Evolutionary conservation across 2,888 invertebrate species (phyloP), one percentile per base, ranked within the genome.

Genomic region (Eurois occulta): DNA sequence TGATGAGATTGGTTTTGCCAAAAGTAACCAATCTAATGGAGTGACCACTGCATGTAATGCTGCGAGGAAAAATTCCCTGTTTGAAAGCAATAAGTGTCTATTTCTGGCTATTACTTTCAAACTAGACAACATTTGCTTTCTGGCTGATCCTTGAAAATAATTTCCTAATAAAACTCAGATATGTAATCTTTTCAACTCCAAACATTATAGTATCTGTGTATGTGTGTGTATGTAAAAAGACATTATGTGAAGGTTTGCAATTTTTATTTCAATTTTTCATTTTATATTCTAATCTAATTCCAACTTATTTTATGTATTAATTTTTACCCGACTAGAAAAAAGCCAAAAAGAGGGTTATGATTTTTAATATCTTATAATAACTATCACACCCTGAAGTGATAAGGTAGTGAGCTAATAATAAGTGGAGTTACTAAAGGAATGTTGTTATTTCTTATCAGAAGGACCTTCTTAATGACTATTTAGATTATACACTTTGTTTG

Each of bases 401-500:
- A 7, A n/a, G 13, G 21, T 48, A 46, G 24, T 55, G 21, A 11
- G 67, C 28, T 72, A 84, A 70, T 67, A 41, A 70, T 62, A 70
- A 65, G 43, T 55, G 46, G 35, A 60, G 60, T 46, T 43, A 60
- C 43, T 65, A 41, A 28, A 68, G 69, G 71, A 67, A 73, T 85
- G 65, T 80, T 72, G 65, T 86, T 77, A 70, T 77, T 81, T 78
- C 71, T 87, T 86, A 87, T 86, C 85, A 77, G 72, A 67, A 72
- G 62, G 64, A 80, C 77, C 80, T 83, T 78, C 83, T 80, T 83
- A 75, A 75, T 80, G 66, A 52, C 74, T 72, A 62, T 86, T 72
- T 75, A 77, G 66, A 70, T 77, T 83, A 65, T 43, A 80, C 66
- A 75, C 64, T 74, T 74, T 79, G 72, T 86, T 77, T 69, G 60